These are phyloP conservation scores for Timema cristinae DNA, from an alignment of 2,888 invertebrate genomes.

Conservation along the genomic window DNA sequence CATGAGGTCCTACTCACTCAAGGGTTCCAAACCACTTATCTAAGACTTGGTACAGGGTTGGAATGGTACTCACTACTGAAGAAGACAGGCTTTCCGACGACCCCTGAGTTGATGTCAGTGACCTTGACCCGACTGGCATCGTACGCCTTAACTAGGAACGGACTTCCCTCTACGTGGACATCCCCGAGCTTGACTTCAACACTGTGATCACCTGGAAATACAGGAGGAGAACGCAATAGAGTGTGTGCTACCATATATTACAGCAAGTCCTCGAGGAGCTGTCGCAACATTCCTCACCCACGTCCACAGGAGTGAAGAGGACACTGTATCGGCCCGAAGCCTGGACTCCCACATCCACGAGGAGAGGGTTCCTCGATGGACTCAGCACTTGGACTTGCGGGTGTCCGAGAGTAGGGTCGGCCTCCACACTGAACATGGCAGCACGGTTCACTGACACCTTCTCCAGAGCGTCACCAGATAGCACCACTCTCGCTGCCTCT, in stretches of 20 bases:
- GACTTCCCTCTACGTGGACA: slow-evolving; percentile 89
- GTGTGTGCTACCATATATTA: too few relatives aligned
- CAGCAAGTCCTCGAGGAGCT: neutral
- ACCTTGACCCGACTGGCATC: slow-evolving; percentile 93
- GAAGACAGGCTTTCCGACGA: slow-evolving; percentile 88
- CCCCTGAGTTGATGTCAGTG: slow-evolving; percentile 85
- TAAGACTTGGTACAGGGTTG: too few relatives aligned
- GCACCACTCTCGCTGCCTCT: slow-evolving; percentile 78
- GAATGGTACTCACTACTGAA: slow-evolving; percentile 71
- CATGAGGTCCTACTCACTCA: too few relatives aligned
- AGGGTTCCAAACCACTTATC: too few relatives aligned
- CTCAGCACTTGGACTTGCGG: slow-evolving; percentile 79
- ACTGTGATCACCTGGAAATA: slow-evolving; percentile 69
- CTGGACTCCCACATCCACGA: slow-evolving; percentile 52
- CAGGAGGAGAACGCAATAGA: too few relatives aligned
- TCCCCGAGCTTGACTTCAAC: slow-evolving; percentile 71
- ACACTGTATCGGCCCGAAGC: slow-evolving; percentile 40
- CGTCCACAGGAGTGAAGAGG: slow-evolving; percentile 78
- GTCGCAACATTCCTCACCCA: slow-evolving; percentile 53
- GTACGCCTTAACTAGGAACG: slow-evolving; percentile 93
- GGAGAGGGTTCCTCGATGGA: slow-evolving; percentile 65
- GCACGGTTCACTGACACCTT: slow-evolving; percentile 76
- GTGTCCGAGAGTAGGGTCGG: slow-evolving; percentile 61
- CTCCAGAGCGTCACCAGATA: slow-evolving; percentile 76
- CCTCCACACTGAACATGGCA: slow-evolving; percentile 83